Base-by-base conservation (phyloP, 2,888 invertebrate species). In the Fragum fragum region DNA sequence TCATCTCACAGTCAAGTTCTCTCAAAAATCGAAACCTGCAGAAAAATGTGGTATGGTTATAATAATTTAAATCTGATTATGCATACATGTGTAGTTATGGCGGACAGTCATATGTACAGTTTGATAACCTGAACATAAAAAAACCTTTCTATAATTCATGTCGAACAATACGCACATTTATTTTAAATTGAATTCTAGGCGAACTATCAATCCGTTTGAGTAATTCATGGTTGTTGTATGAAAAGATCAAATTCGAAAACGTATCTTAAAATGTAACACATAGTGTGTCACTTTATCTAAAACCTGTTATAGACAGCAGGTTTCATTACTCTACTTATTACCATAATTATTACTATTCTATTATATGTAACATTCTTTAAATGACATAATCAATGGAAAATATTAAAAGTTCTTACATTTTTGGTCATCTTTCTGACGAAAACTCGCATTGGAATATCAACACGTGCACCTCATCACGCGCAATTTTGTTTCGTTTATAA, bases 1-100 rank as follows among this genome's bases (percentile, higher is more conserved):
- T 98, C 55, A 96, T 95, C n/a, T 96, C 96, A 0, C 99, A 96
- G 95, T 99, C 99, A 28, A 96, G 95, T 73, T 97, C 96, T 3
- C 99, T 96, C 73, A 99, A 95, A 94, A 96, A 97, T 1, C 98
- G 96, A 59, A 96, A 97, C 93, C 97, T 97, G 69, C 5, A 57
- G 71, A 79, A 36, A 36, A 36, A 36, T 36, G 9, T n/a, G n/a
- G n/a, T n/a, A n/a, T n/a, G n/a, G n/a, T n/a, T n/a, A n/a, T n/a
- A n/a, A n/a, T n/a, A n/a, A 47, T 47, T 3, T 47, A 9, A 9
- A 47, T 14, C 5, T 47, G 14, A 47, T n/a, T 47, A n/a, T 47
- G 2, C 14, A 14, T 9, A 14, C 5, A 3, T 14, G 7, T 9
- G 14, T 18, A 47, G 7, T 18, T 2, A 9, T 47, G 3, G n/a